These are phyloP conservation scores for Parus major DNA, from an alignment of 2,113 vertebrate genomes.

Conservation along the genomic window DNA sequence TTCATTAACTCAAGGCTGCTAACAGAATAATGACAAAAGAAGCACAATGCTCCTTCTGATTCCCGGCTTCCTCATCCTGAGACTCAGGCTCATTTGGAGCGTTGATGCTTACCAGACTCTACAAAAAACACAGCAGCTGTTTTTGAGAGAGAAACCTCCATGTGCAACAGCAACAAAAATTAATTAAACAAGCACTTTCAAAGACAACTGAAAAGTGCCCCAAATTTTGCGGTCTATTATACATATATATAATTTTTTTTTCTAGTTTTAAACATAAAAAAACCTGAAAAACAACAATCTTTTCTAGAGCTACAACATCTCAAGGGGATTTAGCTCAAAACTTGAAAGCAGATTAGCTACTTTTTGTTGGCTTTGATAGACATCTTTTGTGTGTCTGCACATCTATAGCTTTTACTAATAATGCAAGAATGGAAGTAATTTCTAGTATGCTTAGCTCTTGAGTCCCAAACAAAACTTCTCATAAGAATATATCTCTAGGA, in stretches of 20 bases:
- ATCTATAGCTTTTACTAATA: not conserved
- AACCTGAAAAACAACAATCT: not conserved
- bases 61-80: constrained; percentile 45
- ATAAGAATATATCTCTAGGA: not conserved
- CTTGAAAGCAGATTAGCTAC: constrained; percentile 51
- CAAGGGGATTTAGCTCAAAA: constrained; percentile 35
- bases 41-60: constrained; percentile 38
- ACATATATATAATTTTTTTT: not conserved
- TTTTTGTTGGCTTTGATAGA: constrained; percentile 46
- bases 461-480: not conserved
- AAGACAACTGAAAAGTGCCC: constrained; percentile 2
- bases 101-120: constrained; percentile 23
- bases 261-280: not conserved
- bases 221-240: not conserved
- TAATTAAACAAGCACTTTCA: constrained; percentile 57
- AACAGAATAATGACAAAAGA: constrained; percentile 58
- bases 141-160: constrained; percentile 50
- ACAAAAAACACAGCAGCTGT: constrained; percentile 43
- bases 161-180: constrained; percentile 38
- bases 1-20: constrained; percentile 31
- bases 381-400: constrained; percentile 35
- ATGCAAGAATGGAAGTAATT: not conserved
- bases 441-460: not conserved
- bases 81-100: constrained; percentile 46
- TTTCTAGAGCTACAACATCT: not conserved